Conservation (phyloP, 2,797 vertebrate genomes). For the Percopsis omiscomaycus region DNA sequence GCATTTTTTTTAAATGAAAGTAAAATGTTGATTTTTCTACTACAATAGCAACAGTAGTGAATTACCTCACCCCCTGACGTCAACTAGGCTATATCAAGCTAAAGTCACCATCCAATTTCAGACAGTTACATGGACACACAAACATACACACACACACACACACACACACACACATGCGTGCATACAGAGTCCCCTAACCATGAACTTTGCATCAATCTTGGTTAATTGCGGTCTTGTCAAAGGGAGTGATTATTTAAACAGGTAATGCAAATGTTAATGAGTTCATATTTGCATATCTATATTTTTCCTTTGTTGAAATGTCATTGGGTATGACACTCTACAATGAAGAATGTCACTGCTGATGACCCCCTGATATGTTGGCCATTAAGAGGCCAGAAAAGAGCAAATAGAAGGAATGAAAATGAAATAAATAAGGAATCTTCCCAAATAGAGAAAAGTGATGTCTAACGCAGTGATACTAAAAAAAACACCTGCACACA, state of each 20-base stretch:
- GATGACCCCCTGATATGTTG: slow-evolving; percentile 92
- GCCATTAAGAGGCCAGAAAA: slow-evolving; percentile 86
- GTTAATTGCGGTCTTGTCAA: slow-evolving; percentile 98
- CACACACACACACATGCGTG: slow-evolving; percentile 59
- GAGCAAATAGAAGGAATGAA: slow-evolving; percentile 46
- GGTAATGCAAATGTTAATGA: slow-evolving; percentile 99
- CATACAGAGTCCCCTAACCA: slow-evolving; percentile 80
- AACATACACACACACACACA: slow-evolving; percentile 10
- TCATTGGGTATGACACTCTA: slow-evolving; percentile 96
- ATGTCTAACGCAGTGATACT: slow-evolving; percentile 12
- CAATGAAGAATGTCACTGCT: slow-evolving; percentile 94
- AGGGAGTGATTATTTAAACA: slow-evolving; percentile 96
- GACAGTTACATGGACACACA: slow-evolving; percentile 10
- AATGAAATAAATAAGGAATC: slow-evolving; percentile 53
- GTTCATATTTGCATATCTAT: slow-evolving; percentile 98
- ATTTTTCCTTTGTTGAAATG: slow-evolving; percentile 98
- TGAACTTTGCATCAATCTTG: slow-evolving; percentile 99
- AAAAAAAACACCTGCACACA: slow-evolving; percentile 15
- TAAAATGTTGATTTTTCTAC: too few relatives aligned
- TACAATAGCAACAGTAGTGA: too few relatives aligned
- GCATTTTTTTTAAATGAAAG: too few relatives aligned
- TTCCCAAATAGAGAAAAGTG: slow-evolving; percentile 14
- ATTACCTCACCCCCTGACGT: too few relatives aligned
- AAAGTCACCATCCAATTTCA: slow-evolving; percentile 29
- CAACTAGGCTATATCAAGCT: too few relatives aligned